Evolutionary conservation across 2,797 vertebrate species (phyloP), one percentile per base, ranked within the genome.

Genomic region (Martes flavigula): DNA sequence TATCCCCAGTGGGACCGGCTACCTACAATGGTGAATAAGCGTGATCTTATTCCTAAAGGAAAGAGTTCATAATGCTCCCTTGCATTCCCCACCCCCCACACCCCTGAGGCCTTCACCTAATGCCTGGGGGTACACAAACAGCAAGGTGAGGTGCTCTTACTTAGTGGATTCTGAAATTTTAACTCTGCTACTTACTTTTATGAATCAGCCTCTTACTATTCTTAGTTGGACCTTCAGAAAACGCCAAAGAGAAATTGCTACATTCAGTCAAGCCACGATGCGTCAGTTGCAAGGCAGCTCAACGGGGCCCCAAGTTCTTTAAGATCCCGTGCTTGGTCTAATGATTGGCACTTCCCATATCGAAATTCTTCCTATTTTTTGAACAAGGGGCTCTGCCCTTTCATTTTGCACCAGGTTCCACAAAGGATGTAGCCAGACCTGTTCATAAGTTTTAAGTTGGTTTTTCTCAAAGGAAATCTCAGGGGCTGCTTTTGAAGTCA

Each of bases 261-360:
- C 14, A 25, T 48, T 58, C 75, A 60, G 35, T 51, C 21, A 43
- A 30, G 21, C 51, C 7, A 1, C 20, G 21, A 23, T 86, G 81
- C 15, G 10, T 88, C 58, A n/a, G n/a, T 60, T 51, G n/a, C 32
- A 75, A 17, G 3, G 23, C 30, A 46, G n/a, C 3, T 10, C 7
- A 4, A 2, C 4, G 54, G 38, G 1, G 2, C 0, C 48, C 56
- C 1, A 5, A 3, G 20, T 15, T 64, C n/a, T 21, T 13, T n/a
- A 56, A 43, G 46, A 43, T 14, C n/a, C 30, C 3, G 0, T 17
- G 25, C 21, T 35, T 58, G 46, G 12, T 15, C 46, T 25, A 27
- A 32, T 60, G 62, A 18, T 83, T 27, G 18, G 21, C 25, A 27
- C 25, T 23, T 8, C 1, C 21, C n/a, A 35, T 87, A 43, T 62